Conservation (phyloP, 1,140 invertebrate species). For the Nasonia vitripennis region DNA sequence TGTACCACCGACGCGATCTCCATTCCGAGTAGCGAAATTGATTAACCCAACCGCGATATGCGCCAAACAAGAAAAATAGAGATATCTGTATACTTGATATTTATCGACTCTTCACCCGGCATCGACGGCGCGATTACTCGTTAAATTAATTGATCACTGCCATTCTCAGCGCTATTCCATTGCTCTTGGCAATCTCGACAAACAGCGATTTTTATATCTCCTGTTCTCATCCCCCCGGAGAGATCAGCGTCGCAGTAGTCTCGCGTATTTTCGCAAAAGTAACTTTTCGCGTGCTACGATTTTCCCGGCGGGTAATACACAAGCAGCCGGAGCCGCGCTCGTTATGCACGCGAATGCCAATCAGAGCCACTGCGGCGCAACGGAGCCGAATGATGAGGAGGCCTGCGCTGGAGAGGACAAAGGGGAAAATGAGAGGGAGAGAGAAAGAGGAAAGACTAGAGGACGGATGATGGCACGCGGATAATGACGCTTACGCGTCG, state of each 20-base stretch:
- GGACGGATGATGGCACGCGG: background rate
- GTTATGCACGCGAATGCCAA: background rate
- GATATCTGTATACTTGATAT: no score
- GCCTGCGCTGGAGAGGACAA: background rate
- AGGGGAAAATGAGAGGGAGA: background rate
- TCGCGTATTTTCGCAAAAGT: background rate
- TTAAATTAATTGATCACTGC: no score
- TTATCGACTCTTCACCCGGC: no score
- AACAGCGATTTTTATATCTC: no score
- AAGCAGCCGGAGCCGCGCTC: background rate
- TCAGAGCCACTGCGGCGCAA: background rate
- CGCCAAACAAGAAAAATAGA: no score
- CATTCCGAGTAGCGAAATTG: background rate
- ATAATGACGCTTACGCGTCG: constrained; percentile 23
- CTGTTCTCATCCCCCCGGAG: no score
- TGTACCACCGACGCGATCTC: background rate
- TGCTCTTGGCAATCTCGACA: no score
- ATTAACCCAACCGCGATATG: background rate
- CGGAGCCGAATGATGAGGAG: background rate
- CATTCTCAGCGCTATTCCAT: no score
- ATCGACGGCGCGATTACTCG: no score
- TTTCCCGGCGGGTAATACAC: background rate
- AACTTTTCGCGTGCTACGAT: background rate
- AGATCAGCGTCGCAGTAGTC: background rate
- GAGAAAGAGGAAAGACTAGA: background rate